Conservation (phyloP, 2,113 vertebrate species). For the Paracanthobrama guichenoti region DNA sequence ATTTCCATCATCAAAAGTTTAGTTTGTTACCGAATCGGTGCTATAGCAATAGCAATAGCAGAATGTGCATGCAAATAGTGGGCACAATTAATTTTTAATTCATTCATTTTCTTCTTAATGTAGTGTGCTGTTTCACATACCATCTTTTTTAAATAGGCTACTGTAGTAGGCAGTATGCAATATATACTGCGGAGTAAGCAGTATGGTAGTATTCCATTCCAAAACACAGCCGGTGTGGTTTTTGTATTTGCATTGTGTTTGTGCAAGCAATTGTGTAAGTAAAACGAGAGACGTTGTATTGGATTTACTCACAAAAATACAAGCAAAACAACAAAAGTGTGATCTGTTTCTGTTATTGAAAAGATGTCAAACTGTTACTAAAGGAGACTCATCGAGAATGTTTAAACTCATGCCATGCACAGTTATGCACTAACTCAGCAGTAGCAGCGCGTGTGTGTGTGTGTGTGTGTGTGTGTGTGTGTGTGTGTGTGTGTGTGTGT, state of each 20-base stretch:
- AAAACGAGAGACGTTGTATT: neutral
- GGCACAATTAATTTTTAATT: neutral
- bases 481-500: slow-evolving; percentile 30
- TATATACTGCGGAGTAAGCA: slow-evolving; percentile 11
- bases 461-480: too few species aligned
- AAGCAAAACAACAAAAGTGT: neutral
- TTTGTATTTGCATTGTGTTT: slow-evolving; percentile 21
- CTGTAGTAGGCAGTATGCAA: neutral
- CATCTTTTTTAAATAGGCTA: neutral
- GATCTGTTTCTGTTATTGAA: slow-evolving; percentile 17
- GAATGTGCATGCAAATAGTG: neutral
- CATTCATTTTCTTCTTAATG: neutral
- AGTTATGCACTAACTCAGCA: slow-evolving; percentile 22
- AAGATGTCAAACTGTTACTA: slow-evolving; percentile 29
- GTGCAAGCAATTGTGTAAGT: neutral
- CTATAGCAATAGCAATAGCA: neutral
- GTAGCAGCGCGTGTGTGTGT: slow-evolving; percentile 6
- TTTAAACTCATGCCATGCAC: slow-evolving; percentile 30
- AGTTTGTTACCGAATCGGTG: neutral
- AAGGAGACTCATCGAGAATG: slow-evolving; percentile 37
- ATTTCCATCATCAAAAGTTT: neutral
- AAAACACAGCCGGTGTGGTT: neutral
- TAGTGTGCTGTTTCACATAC: neutral
- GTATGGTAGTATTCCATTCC: neutral
- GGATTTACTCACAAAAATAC: slow-evolving; percentile 4